These are phyloP conservation scores for Hyposoter dolosus DNA, from an alignment of 2,888 invertebrate genomes.

Conservation along the genomic window DNA sequence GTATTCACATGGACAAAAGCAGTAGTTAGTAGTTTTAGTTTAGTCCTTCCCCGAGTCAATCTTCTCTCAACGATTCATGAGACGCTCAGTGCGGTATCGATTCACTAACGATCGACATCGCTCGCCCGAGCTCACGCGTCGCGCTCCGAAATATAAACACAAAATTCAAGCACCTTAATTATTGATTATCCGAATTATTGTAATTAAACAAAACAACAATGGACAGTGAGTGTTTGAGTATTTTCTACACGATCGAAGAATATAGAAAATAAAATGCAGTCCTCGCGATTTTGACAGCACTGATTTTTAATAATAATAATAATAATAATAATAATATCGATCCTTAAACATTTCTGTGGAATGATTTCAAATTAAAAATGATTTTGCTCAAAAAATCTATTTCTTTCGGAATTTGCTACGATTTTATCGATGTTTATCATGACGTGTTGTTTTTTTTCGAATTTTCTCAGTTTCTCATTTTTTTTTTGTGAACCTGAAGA, in stretches of 20 bases:
- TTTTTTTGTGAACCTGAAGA: neutral
- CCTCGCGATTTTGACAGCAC: neutral
- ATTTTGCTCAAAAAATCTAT: neutral
- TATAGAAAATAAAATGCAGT: neutral
- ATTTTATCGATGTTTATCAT: neutral
- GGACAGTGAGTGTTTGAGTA: neutral
- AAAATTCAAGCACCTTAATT: neutral
- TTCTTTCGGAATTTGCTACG: neutral
- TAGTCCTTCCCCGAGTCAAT: conserved; percentile 9
- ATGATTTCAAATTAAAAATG: too few relatives aligned
- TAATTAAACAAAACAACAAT: conserved; percentile 1
- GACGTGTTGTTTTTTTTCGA: neutral
- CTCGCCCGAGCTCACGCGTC: neutral
- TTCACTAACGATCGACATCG: conserved; percentile 45
- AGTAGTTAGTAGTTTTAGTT: conserved; percentile 13
- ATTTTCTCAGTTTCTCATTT: neutral
- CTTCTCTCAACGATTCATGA: conserved; percentile 18
- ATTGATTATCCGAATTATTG: neutral
- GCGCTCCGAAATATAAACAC: neutral
- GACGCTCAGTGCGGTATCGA: conserved; percentile 45
- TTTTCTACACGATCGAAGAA: neutral
- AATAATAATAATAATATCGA: neutral
- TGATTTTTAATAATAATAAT: neutral
- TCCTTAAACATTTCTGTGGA: too few relatives aligned
- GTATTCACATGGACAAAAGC: neutral